These are phyloP conservation scores for Serinus canaria DNA, from an alignment of 2,113 vertebrate genomes.

Conservation along the genomic window DNA sequence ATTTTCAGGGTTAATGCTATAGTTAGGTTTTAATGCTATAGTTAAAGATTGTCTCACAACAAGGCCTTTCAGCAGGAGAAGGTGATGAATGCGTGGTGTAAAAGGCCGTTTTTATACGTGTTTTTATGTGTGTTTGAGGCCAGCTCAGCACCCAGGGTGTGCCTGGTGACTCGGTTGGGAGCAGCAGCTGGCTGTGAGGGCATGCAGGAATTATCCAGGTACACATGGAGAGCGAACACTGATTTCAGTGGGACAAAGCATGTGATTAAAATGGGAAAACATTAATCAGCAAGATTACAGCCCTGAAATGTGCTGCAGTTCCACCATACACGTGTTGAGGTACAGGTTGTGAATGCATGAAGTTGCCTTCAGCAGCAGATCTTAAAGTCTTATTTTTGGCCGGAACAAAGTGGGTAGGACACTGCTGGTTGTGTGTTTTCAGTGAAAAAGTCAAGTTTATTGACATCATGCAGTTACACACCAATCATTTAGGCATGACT, in stretches of 20 bases:
- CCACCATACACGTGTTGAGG: accelerated
- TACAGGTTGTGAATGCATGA: accelerated
- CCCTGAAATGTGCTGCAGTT: background rate
- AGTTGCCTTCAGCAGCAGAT: background rate
- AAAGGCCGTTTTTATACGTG: accelerated
- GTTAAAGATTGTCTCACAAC: background rate
- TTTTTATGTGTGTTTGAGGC: accelerated
- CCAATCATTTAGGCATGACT: background rate
- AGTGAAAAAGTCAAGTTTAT: background rate
- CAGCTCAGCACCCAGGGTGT: accelerated
- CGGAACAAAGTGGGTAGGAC: background rate
- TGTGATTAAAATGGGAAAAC: background rate
- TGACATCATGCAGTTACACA: background rate
- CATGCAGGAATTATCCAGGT: accelerated
- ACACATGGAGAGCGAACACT: accelerated
- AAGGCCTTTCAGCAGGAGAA: too few relatives aligned
- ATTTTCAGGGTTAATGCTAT: too few relatives aligned
- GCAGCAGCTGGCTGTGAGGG: background rate
- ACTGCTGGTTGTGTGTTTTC: background rate
- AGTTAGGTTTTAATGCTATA: background rate
- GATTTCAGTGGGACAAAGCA: accelerated
- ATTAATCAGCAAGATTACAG: accelerated
- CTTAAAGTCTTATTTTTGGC: background rate
- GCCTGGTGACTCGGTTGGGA: background rate
- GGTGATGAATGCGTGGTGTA: accelerated